phyloP scores from a whole-genome alignment of 2,888 invertebrate species.

The Calliopum simillimum region DNA sequence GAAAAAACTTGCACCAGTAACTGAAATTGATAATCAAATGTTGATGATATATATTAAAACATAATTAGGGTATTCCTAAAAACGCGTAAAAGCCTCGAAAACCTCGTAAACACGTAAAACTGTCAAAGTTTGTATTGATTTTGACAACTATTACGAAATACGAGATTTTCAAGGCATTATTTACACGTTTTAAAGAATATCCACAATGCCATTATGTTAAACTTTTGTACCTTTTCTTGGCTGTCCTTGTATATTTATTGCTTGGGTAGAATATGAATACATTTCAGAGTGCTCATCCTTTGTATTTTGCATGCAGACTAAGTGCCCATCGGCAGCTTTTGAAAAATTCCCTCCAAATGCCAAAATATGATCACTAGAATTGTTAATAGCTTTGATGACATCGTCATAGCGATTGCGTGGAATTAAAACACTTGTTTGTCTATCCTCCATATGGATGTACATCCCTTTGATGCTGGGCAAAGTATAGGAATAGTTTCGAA shows the following conservation, averaged over 20 bases:
- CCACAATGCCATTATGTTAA: not conserved
- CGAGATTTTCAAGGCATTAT: too few species aligned
- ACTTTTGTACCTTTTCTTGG: conserved; percentile 75
- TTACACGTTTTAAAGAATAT: too few species aligned
- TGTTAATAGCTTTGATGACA: conserved; percentile 80
- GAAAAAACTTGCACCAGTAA: conserved; percentile 91
- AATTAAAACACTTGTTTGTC: conserved; percentile 80
- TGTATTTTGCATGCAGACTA: conserved; percentile 85
- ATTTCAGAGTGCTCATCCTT: conserved; percentile 71
- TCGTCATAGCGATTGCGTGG: conserved; percentile 81
- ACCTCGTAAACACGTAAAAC: too few species aligned
- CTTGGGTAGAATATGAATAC: conserved; percentile 85
- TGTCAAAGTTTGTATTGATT: too few species aligned
- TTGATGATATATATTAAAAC: conserved; percentile 51
- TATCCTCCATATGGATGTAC: conserved; percentile 85
- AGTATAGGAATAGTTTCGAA: conserved; percentile 84
- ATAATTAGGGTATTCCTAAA: too few species aligned
- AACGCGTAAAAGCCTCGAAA: too few species aligned
- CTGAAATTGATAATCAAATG: conserved; percentile 63
- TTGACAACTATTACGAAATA: too few species aligned
- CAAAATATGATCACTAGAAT: conserved; percentile 85
- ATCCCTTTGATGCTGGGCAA: conserved; percentile 81
- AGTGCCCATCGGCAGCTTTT: conserved; percentile 83
- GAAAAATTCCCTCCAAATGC: conserved; percentile 87
- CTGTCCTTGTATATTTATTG: conserved; percentile 87